Evolutionary conservation across 2,888 invertebrate species (phyloP), one percentile per base, ranked within the genome.

Genomic region (Drosophila demipolita): DNA sequence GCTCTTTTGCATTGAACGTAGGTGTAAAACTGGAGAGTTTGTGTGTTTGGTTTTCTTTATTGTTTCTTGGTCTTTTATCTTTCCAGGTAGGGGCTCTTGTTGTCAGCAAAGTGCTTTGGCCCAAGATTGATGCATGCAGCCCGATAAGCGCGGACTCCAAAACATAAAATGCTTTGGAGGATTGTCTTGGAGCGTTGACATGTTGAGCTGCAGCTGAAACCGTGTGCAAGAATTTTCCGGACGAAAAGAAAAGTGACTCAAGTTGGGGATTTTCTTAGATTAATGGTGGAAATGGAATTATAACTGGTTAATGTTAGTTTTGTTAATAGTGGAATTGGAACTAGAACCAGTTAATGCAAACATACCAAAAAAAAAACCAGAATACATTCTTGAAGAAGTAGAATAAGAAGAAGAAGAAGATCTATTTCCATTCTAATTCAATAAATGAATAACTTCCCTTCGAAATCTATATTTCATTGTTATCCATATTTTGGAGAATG

Each of bases 11-110:
- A 42, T 57, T 52, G 33, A 12, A 12, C 60, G 64, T 73, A 78
- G 87, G 83, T 87, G 87, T 83, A 79, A 83, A 83, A 73, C 81
- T 70, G 66, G 84, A 29, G 38, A 55, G 67, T 48, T 53, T 74
- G 62, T 23, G 35, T 26, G 23, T 48, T 32, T 49, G 63, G 17
- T 15, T 26, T 55, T 17, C 11, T 32, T 35, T 20, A 45, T 63
- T 57, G 62, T 75, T 40, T 45, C 8, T 45, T 12, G 23, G 45
- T 8, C 12, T 35, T 57, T 68, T 85, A 82, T 72, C 73, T 79
- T 79, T 72, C 74, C 78, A 69, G 74, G 83, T 74, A 82, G 52
- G 57, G 55, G 64, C 76, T 80, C 65, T 66, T 55, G 50, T 59
- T 80, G 86, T 77, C 82, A 69, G 78, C 73, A 68, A 52, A 68